Base-by-base conservation (phyloP, 1,140 invertebrate genomes). In the Drosophila cardini region DNA sequence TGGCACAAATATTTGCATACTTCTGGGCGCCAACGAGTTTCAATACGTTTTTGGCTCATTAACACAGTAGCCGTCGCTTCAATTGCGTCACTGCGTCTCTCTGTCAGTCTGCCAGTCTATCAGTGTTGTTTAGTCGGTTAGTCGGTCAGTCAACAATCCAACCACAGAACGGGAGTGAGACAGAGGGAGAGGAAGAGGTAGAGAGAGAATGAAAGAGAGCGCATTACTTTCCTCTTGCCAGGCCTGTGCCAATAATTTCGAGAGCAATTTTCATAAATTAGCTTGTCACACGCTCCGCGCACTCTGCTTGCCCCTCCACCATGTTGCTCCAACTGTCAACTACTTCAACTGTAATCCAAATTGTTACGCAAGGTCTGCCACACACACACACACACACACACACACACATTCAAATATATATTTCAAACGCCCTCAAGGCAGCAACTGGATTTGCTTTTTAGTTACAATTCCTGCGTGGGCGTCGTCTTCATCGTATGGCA, bases 191-290 rank as follows among this genome's bases (percentile, higher is more conserved):
- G 21, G n/a, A n/a, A n/a, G n/a, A n/a, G n/a, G n/a, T n/a, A 26
- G 21, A 26, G 5, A 26, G 2, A 26, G 21, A 4, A 3, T 4
- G 21, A 26, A 26, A 26, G 21, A 26, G 21, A 2, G 21, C 21
- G 21, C 2, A 26, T 26, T 26, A 26, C 21, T 65, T 42, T 13
- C 62, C 7, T n/a, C 32, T 18, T 36, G 36, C 53, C n/a, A 60
- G 5, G n/a, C 58, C 62, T 80, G 21, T 78, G 80, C 70, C 84
- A 87, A 87, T 87, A 89, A 89, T 87, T 87, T 89, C 77, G 77
- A 69, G 52, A 74, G 80, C 80, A 87, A 87, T 87, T 87, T 87
- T 87, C 84, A 84, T 87, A 87, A 89, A 87, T 87, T 87, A 87
- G 84, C 80, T 61, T 75, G 70, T 60, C 64, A 42, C 72, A 60